Conservation (phyloP, 2,888 invertebrate species). For the Macrophya alboannulata region DNA sequence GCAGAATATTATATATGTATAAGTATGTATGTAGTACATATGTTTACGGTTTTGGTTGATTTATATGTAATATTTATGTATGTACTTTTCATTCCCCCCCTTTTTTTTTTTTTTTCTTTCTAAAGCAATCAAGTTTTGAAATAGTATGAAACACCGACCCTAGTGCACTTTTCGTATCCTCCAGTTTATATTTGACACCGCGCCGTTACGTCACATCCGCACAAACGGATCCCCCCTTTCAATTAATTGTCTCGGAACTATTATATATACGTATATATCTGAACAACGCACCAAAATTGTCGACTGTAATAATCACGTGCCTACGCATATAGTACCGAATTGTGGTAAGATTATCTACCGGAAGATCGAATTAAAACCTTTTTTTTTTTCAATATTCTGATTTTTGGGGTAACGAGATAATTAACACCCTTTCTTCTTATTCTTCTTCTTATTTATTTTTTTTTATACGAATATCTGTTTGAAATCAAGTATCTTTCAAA, state of each 20-base stretch:
- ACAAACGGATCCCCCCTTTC: slow-evolving; percentile 34
- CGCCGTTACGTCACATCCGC: slow-evolving; percentile 44
- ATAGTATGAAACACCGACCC: background rate
- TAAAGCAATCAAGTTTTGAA: background rate
- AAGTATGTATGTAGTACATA: background rate
- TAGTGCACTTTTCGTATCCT: slow-evolving; percentile 5
- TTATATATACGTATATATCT: background rate
- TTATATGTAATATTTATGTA: background rate
- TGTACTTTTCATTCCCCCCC: background rate
- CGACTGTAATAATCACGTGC: background rate
- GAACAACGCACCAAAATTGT: background rate
- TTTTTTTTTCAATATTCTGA: background rate
- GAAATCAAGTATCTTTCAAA: background rate
- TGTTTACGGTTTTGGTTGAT: background rate
- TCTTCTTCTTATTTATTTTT: background rate
- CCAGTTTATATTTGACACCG: background rate
- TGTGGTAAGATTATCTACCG: slow-evolving; percentile 7
- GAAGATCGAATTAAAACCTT: background rate
- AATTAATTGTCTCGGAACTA: slow-evolving; percentile 9
- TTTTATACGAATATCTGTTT: background rate
- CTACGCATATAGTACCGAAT: slow-evolving; percentile 8
- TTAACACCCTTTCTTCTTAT: background rate
- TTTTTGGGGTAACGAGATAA: background rate
- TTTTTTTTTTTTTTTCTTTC: background rate
- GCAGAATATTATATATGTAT: background rate